Conservation (phyloP, 2,797 vertebrate genomes). For the Lagodon rhomboides region DNA sequence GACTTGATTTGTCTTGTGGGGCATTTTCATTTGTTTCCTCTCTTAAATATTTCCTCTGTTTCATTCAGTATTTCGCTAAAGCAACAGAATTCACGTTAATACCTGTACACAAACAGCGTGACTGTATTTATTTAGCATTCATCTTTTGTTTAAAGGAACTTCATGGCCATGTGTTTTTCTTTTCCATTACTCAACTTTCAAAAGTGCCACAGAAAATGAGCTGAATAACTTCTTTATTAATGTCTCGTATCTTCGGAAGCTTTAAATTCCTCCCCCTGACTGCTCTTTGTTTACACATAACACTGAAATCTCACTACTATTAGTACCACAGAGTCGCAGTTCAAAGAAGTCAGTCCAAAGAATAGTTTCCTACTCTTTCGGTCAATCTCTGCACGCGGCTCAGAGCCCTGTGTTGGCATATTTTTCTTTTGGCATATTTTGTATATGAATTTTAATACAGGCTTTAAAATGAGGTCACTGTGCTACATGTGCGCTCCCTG, state of each 20-base stretch:
- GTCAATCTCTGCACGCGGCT: background rate
- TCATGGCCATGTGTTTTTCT: background rate
- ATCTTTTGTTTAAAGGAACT: background rate
- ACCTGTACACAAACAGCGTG: background rate
- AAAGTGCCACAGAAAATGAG: background rate
- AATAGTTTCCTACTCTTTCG: background rate
- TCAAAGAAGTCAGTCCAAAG: background rate
- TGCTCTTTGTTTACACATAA: constrained; percentile 23
- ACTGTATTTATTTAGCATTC: background rate
- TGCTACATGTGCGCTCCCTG: constrained; percentile 41
- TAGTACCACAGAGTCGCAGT: background rate
- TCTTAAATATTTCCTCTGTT: background rate
- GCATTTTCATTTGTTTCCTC: background rate
- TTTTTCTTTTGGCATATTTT: constrained; percentile 30
- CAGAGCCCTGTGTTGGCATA: constrained; percentile 10
- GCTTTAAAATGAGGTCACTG: constrained; percentile 47
- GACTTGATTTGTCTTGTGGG: background rate
- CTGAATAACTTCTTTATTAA: background rate
- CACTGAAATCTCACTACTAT: constrained; percentile 10
- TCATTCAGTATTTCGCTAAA: background rate
- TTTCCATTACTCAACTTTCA: background rate
- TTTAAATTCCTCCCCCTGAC: constrained; percentile 5
- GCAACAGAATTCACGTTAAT: background rate
- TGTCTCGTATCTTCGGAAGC: background rate
- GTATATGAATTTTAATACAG: constrained; percentile 34